Conservation (phyloP, 2,797 vertebrate genomes). For the Perodicticus potto region DNA sequence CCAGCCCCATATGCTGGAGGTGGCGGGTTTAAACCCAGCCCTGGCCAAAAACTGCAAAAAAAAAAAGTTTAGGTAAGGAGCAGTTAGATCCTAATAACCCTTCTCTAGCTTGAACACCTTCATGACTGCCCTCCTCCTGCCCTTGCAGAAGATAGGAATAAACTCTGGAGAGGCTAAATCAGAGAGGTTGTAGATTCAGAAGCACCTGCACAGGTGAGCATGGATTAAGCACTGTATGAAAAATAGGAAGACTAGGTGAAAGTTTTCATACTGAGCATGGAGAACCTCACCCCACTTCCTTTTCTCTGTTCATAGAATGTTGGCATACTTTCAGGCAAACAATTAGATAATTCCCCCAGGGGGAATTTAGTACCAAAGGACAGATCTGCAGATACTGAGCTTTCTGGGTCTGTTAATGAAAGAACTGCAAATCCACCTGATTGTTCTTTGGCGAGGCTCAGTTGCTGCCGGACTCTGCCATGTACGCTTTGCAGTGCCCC, state of each 20-base stretch:
- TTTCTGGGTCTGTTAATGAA: background rate
- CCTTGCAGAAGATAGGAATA: background rate
- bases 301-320: background rate
- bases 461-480: background rate
- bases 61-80: background rate
- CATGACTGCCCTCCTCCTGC: background rate
- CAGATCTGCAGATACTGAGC: background rate
- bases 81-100: background rate
- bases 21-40: too few relatives aligned
- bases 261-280: background rate
- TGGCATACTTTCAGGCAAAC: background rate
- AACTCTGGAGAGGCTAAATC: background rate
- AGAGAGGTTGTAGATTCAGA: background rate
- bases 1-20: too few relatives aligned
- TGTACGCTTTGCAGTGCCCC: too few relatives aligned
- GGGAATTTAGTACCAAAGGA: background rate
- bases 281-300: background rate
- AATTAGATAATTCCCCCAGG: background rate
- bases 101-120: background rate
- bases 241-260: background rate
- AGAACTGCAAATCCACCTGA: background rate
- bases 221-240: background rate
- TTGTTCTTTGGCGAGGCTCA: background rate
- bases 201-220: background rate
- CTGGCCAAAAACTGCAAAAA: too few relatives aligned